Evolutionary conservation across 2,888 invertebrate species (phyloP), one percentile per base, ranked within the genome.

Genomic region (Arenicola marina): DNA sequence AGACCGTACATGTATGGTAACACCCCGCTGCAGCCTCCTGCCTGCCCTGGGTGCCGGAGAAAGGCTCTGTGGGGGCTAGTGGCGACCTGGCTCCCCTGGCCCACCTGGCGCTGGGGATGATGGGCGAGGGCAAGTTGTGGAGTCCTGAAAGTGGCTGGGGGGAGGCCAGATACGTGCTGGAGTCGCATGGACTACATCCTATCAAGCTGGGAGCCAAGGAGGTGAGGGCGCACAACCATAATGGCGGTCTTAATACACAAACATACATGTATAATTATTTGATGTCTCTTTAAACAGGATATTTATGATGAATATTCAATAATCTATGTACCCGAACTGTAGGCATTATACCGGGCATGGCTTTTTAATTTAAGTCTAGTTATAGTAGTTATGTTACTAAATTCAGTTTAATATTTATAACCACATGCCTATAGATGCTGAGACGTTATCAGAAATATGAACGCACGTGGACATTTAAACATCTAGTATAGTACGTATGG

Each of bases 111-210:
- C 81, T 89, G 1, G 89, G 89, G 0, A 80, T 89, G 72, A 85
- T 89, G 75, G 89, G 89, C 15, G 89, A 89, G 78, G 89, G 89
- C 0, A 86, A 86, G 74, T 88, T 89, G 88, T 89, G 89, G 89
- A 87, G 87, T 70, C 87, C 87, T 1, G 84, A 85, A 69, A 88
- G 87, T 38, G 88, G 88, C n/a, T 88, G 88, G 88, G 86, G 85
- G 24, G 86, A 87, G 59, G 87, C 88, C 11, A 85, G 84, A 81
- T 85, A 86, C 69, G 88, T 87, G 72, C 75, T 89, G 59, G 86
- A 87, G 76, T 83, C 84, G 34, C 86, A 89, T 74, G 84, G 86
- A 53, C 79, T 89, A 60, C 82, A 83, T 59, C 87, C 88, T 4
- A 84, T 89, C 63, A 78, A 79, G 24, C 81, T 89, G 34, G 85